Conservation (phyloP, 2,888 invertebrate species). For the Lydus trimaculatus region DNA sequence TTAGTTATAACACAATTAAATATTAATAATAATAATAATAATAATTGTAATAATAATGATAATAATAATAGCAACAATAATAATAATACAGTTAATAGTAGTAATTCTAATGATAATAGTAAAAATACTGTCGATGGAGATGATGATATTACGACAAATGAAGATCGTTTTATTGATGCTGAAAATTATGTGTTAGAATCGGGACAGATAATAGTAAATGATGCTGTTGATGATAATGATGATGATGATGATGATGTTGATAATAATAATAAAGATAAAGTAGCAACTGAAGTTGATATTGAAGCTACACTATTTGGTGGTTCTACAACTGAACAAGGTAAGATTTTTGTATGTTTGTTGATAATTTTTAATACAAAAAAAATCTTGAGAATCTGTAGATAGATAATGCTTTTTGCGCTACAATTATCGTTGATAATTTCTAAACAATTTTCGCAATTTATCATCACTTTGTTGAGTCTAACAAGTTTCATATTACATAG, state of each 20-base stretch:
- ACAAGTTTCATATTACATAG: not conserved
- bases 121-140: slow-evolving; percentile 60
- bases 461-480: not conserved
- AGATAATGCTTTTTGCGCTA: not conserved
- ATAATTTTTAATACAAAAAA: not conserved
- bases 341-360: not conserved
- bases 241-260: not conserved
- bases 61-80: slow-evolving; percentile 16
- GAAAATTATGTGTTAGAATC: slow-evolving; percentile 79
- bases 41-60: slow-evolving; percentile 6
- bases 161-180: slow-evolving; percentile 78
- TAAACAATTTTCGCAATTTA: not conserved
- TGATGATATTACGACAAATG: slow-evolving; percentile 60
- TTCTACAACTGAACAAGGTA: slow-evolving; percentile 30
- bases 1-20: slow-evolving; percentile 53
- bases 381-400: not conserved
- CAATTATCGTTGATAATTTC: not conserved
- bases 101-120: slow-evolving; percentile 46
- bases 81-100: slow-evolving; percentile 4
- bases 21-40: slow-evolving; percentile 10
- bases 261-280: slow-evolving; percentile 37
- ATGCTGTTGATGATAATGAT: slow-evolving; percentile 27
- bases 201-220: slow-evolving; percentile 60
- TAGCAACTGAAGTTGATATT: slow-evolving; percentile 52
- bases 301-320: slow-evolving; percentile 58